Evolutionary conservation across 2,797 vertebrate species (phyloP).

Genomic region (Clarias laeviceps): DNA sequence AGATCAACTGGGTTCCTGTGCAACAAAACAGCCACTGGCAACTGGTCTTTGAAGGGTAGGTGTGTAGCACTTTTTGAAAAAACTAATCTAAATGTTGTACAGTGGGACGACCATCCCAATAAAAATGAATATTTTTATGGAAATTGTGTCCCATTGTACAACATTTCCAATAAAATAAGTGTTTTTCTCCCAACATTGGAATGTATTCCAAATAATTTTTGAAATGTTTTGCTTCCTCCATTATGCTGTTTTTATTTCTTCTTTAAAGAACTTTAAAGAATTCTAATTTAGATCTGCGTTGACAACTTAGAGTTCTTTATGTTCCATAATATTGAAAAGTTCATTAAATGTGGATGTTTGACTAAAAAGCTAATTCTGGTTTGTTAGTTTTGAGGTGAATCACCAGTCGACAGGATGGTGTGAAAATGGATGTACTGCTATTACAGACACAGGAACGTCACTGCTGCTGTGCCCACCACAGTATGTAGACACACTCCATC

Average conservation of each 20-base stretch:
- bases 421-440: constrained; percentile 72
- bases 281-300: neutral
- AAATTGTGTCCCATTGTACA: no score
- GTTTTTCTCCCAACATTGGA: neutral
- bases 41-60: constrained; percentile 71
- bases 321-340: neutral
- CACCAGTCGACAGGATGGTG: constrained; percentile 64
- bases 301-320: neutral
- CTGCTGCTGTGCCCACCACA: constrained; percentile 66
- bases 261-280: neutral
- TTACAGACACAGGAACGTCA: constrained; percentile 75
- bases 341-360: neutral
- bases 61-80: neutral
- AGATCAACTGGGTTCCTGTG: constrained; percentile 71
- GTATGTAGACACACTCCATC: constrained; percentile 61
- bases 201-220: neutral
- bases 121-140: no score
- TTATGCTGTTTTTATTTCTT: neutral
- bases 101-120: neutral
- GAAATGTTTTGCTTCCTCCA: neutral
- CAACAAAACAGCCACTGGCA: constrained; percentile 73
- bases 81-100: neutral
- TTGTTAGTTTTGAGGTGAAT: constrained; percentile 67
- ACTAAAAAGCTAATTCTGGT: neutral
- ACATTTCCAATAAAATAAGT: neutral